A percentile compares a stretch with the other conserved stretches of the same genome.
phyloP scores from a whole-genome alignment of 1,140 invertebrate genomes.

The Drosophila murphyi region DNA sequence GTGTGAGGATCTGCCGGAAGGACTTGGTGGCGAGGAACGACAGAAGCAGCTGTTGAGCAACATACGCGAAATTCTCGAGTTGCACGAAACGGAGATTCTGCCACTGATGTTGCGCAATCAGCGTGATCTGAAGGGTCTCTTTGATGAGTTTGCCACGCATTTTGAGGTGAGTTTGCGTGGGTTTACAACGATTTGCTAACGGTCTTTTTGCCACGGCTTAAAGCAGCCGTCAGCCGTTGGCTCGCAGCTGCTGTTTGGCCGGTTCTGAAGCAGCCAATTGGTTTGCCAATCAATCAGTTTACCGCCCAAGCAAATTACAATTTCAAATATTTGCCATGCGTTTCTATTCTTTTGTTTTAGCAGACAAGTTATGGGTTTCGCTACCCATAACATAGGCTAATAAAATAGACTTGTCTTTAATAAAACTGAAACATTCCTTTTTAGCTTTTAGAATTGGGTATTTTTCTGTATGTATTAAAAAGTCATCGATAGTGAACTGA shows the following conservation, averaged over 20 bases:
- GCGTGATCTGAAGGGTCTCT: conserved; percentile 76
- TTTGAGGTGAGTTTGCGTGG: conserved; percentile 71
- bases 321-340: conserved; percentile 55
- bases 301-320: conserved; percentile 37
- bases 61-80: conserved; percentile 65
- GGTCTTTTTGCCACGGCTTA: background rate
- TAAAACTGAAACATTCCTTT: too few species aligned
- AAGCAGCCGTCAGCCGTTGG: conserved; percentile 4
- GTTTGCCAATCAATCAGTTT: conserved; percentile 16
- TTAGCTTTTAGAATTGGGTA: too few species aligned
- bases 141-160: conserved; percentile 74
- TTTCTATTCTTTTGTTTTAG: conserved; percentile 14
- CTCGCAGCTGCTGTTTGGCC: conserved; percentile 15
- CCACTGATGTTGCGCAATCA: conserved; percentile 78
- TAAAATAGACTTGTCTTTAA: too few species aligned
- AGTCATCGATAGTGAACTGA: too few species aligned
- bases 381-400: background rate
- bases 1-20: conserved; percentile 60
- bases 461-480: too few species aligned
- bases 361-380: conserved; percentile 3
- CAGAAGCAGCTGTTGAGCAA: conserved; percentile 68
- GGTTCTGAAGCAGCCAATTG: conserved; percentile 18
- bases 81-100: conserved; percentile 76
- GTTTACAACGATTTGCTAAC: background rate
- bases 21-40: conserved; percentile 56